Evolutionary conservation across 2,888 invertebrate species (phyloP).

Genomic region (Leptopilina myrica): DNA sequence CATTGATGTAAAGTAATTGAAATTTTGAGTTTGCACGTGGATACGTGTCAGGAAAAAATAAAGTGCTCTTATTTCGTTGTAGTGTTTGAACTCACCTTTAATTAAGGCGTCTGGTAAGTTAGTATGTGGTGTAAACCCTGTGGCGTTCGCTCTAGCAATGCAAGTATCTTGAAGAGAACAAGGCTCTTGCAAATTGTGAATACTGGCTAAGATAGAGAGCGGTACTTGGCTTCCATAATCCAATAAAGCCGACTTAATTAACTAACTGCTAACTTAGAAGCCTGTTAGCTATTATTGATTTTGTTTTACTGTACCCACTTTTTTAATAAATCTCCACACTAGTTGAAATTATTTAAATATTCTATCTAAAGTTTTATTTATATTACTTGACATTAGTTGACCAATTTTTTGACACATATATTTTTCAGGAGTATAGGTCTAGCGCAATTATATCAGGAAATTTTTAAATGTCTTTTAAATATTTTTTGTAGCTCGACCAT

Average conservation of each 20-base stretch:
- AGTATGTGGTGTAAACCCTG: conserved; percentile 68
- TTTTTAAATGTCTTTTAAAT: too few species aligned
- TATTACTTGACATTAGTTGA: too few species aligned
- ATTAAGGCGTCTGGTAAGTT: conserved; percentile 73
- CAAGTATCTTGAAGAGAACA: conserved; percentile 61
- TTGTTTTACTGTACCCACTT: conserved; percentile 58
- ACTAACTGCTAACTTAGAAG: conserved; percentile 75
- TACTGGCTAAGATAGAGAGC: conserved; percentile 54
- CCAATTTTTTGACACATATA: too few species aligned
- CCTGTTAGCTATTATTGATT: conserved; percentile 75
- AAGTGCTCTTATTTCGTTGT: conserved; percentile 60
- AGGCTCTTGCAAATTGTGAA: conserved; percentile 55
- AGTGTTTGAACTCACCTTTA: conserved; percentile 73
- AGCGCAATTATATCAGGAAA: too few species aligned
- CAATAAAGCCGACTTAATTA: conserved; percentile 76
- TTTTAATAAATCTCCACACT: conserved; percentile 39
- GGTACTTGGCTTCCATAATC: conserved; percentile 74
- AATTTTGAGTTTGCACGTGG: background rate
- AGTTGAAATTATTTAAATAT: too few species aligned
- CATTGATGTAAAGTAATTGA: background rate
- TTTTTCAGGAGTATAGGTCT: too few species aligned
- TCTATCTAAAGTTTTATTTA: too few species aligned
- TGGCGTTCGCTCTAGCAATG: conserved; percentile 71
- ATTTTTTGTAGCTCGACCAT: too few species aligned
- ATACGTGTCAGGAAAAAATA: conserved; percentile 25